Base-by-base conservation (phyloP, 2,113 vertebrate genomes). In the Anarrhichthys ocellatus region DNA sequence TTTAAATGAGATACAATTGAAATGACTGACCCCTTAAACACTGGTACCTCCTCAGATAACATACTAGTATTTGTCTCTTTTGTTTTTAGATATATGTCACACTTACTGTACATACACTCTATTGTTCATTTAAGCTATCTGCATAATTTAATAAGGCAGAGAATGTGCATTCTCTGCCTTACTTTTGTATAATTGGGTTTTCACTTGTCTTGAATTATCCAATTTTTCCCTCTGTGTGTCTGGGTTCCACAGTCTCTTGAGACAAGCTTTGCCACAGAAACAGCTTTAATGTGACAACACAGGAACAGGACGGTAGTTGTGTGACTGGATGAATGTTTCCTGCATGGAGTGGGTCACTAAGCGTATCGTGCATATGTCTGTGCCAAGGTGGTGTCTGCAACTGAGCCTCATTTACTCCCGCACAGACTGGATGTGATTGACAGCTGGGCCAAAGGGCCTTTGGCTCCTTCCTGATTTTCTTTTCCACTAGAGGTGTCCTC, bases 361-460 rank as follows among this genome's bases (percentile, higher is more conserved):
- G 80, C n/a, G 70, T 84, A 89, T 6, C 74, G 83, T 67, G 84
- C 87, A 81, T 88, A 82, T 85, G 83, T 84, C 78, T 81, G 80
- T 84, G 89, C 88, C 84, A 93, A 83, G 77, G 72, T 66, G 74
- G 61, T 56, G 68, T 88, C 82, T 85, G 77, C 76, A 76, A 87
- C 86, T 69, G 88, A 94, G 86, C 80, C 85, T 88, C 83, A 52
- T 85, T 89, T 84, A 73, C 78, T 77, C 18, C 50, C 50, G 82
- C 73, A 50, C 82, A 75, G 52, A 62, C 64, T 69, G 54, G 77
- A 76, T 71, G 85, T 94, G 93, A 94, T 93, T 93, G 94, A 93
- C 94, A 94, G 93, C 78, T 87, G 67, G 85, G 89, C 93, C 87
- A 83, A 86, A 71, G 85, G 94, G 89, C 87, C 82, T 82, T 78